A percentile compares a stretch with the other conserved stretches of the same genome.
Conservation (phyloP, 2,888 invertebrate genomes). For the Pyrrhia umbra region DNA sequence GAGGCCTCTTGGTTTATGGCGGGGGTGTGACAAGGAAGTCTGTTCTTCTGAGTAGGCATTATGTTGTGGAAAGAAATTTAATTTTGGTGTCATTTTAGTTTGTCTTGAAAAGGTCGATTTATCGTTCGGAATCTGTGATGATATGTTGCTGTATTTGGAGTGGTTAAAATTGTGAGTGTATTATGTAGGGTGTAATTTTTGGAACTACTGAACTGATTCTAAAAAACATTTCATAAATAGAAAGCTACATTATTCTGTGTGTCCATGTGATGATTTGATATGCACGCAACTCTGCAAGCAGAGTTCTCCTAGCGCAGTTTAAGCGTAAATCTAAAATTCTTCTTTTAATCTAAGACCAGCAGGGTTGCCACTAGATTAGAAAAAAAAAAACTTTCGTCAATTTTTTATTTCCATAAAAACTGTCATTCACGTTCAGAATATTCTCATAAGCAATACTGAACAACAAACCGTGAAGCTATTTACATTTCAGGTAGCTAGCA, state of each 20-base stretch:
- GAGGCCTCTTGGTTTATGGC: conserved; percentile 57
- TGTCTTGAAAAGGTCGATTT: too few species aligned
- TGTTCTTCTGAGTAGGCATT: conserved; percentile 44
- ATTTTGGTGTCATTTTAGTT: not conserved
- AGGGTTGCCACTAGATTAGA: not conserved
- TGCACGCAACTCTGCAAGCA: too few species aligned
- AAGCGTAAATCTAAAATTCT: not conserved
- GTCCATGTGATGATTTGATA: not conserved
- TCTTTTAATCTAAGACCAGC: not conserved
- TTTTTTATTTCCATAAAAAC: conserved; percentile 23
- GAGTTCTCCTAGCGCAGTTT: too few species aligned
- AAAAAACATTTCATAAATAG: not conserved
- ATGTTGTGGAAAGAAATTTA: conserved; percentile 7
- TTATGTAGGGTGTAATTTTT: too few species aligned
- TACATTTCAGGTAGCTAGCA: conserved; percentile 84
- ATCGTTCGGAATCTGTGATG: too few species aligned
- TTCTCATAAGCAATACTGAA: conserved; percentile 64
- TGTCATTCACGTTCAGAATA: conserved; percentile 24
- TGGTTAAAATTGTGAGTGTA: too few species aligned
- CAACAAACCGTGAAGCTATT: conserved; percentile 81
- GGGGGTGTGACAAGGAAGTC: conserved; percentile 48
- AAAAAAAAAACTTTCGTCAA: conserved; percentile 2
- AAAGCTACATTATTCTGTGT: not conserved
- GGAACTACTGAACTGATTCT: too few species aligned
- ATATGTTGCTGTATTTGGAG: too few species aligned